Percentiles rank a stretch among this genome's conserved stretches.
Evolutionary conservation across 30 jellyfish, hydroid and myxozoan genomes (phyloP).

Genomic region (Nemopilema nomurai): DNA sequence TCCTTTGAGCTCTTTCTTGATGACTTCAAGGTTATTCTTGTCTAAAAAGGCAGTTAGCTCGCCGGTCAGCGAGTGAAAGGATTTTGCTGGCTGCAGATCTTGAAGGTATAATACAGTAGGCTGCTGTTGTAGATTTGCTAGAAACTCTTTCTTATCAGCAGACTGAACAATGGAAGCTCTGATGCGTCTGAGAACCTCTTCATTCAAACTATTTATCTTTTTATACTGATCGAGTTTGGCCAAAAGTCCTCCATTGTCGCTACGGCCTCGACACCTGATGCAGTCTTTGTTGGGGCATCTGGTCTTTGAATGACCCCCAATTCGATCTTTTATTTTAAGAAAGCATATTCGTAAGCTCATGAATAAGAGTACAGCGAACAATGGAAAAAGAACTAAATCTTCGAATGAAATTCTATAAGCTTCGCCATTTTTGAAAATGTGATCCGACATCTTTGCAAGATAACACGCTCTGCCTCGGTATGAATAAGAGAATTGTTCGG

Average conservation of each 20-base stretch:
- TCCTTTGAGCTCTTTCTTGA: conserved; percentile 21
- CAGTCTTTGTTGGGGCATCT: conserved; percentile 51
- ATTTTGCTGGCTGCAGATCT: conserved; percentile 18
- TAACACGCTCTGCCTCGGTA: not conserved
- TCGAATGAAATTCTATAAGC: conserved; percentile 32
- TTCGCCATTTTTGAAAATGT: conserved; percentile 1
- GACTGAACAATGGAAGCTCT: not conserved
- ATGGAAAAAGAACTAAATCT: conserved; percentile 55
- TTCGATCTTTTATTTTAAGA: conserved; percentile 16
- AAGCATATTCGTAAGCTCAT: conserved; percentile 55
- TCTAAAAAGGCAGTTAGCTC: not conserved
- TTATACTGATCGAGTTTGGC: not conserved
- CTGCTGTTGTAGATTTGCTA: not conserved
- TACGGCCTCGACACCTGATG: conserved; percentile 44
- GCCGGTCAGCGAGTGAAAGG: conserved; percentile 7
- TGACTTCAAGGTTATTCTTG: not conserved
- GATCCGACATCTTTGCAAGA: conserved; percentile 25
- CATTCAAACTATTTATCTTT: not conserved
- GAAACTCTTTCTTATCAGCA: not conserved
- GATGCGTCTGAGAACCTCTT: conserved; percentile 16
- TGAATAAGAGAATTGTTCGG: conserved; percentile 5
- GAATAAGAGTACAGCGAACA: conserved; percentile 35
- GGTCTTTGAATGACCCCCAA: not conserved
- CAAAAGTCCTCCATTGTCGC: not conserved
- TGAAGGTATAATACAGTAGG: conserved; percentile 50